Evolutionary conservation across 1,140 invertebrate species (phyloP).

Genomic region (Drosophila cardini): DNA sequence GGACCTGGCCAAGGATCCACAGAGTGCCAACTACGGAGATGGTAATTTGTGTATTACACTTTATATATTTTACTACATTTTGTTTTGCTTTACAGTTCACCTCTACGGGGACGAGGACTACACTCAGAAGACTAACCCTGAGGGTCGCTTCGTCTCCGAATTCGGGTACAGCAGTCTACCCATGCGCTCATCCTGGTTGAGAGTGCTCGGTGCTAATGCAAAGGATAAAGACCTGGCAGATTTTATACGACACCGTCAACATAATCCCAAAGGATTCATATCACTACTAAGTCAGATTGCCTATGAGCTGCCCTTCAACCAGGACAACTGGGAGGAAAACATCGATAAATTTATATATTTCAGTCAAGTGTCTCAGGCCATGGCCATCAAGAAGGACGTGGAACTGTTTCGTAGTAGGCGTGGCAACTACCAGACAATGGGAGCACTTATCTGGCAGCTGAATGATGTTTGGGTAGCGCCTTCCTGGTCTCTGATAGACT

Average conservation of each 20-base stretch:
- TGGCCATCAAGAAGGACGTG: constrained; percentile 93
- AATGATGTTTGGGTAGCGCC: constrained; percentile 99
- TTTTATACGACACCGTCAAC: constrained; percentile 92
- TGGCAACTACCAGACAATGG: constrained; percentile 93
- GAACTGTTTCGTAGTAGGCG: constrained; percentile 93
- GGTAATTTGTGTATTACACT: constrained; percentile 85
- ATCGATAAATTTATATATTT: constrained; percentile 89
- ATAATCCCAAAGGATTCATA: constrained; percentile 89
- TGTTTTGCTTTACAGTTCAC: constrained; percentile 88
- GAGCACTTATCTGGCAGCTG: constrained; percentile 99
- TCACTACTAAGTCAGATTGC: constrained; percentile 87
- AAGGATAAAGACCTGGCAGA: constrained; percentile 86
- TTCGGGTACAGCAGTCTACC: constrained; percentile 98
- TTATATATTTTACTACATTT: background rate
- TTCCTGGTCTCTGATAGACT: constrained; percentile 96
- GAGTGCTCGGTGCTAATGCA: constrained; percentile 85
- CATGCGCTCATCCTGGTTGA: constrained; percentile 85
- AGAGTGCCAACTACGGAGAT: constrained; percentile 93
- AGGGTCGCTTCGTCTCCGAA: constrained; percentile 95
- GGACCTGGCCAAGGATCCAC: constrained; percentile 90
- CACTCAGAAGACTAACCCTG: constrained; percentile 90
- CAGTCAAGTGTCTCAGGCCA: constrained; percentile 94
- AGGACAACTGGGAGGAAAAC: constrained; percentile 85
- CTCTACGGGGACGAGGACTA: constrained; percentile 96
- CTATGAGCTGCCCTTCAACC: constrained; percentile 87